These are phyloP conservation scores for Palythoa grandiflora DNA, from an alignment of 92 coral and sea anemone species.

Conservation along the genomic window DNA sequence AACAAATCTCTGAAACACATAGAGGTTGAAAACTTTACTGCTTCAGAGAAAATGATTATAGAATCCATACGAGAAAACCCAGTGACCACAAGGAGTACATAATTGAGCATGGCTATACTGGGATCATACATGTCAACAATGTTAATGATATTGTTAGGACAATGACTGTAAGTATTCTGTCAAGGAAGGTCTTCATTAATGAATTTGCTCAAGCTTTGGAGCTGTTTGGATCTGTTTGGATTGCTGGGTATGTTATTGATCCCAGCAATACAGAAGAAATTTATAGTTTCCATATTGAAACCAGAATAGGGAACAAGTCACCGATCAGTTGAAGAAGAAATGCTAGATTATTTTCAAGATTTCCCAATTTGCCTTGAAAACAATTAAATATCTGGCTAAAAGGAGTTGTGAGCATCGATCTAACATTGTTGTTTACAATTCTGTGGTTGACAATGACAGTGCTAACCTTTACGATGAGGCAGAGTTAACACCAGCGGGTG, in stretches of 20 bases:
- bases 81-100: constrained; percentile 40
- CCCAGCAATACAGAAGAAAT: constrained; percentile 23
- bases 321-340: constrained; percentile 46
- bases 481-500: constrained; percentile 53
- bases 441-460: constrained; percentile 30
- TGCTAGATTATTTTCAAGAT: constrained; percentile 58
- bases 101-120: constrained; percentile 57
- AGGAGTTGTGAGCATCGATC: constrained; percentile 16
- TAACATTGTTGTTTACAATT: constrained; percentile 31
- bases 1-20: constrained; percentile 20
- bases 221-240: constrained; percentile 44
- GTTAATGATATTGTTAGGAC: constrained; percentile 49
- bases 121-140: constrained; percentile 23
- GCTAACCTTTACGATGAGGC: constrained; percentile 45
- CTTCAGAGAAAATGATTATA: constrained; percentile 29
- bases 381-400: constrained; percentile 27
- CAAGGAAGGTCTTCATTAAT: constrained; percentile 41
- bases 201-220: constrained; percentile 52
- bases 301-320: constrained; percentile 44
- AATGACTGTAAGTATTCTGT: constrained; percentile 42
- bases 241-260: constrained; percentile 26
- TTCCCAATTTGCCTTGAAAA: constrained; percentile 56
- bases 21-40: constrained; percentile 16
- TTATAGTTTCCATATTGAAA: constrained; percentile 39
- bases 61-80: constrained; percentile 31